Conservation (phyloP, 1,140 invertebrate species). For the Cylas formicarius region DNA sequence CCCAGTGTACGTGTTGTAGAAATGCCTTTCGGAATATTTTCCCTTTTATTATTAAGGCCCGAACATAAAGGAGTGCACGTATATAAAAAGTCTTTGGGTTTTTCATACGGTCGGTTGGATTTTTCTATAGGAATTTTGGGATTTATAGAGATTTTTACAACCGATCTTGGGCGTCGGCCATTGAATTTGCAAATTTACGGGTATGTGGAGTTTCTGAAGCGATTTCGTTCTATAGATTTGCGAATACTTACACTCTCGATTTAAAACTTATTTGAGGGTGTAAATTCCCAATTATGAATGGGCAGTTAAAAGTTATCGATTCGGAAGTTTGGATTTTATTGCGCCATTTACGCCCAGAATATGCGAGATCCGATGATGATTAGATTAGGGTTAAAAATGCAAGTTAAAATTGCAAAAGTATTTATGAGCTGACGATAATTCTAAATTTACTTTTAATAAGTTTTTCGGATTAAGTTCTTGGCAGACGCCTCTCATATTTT, state of each 20-base stretch:
- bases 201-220: conserved; percentile 24
- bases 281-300: conserved; percentile 26
- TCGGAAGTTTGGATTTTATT: too few species aligned
- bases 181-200: conserved; percentile 33
- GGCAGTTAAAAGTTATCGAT: conserved; percentile 14
- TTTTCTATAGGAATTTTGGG: conserved; percentile 23
- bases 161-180: conserved; percentile 19
- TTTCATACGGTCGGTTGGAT: conserved; percentile 18
- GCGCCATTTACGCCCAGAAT: too few species aligned
- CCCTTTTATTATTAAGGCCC: conserved; percentile 16
- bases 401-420: too few species aligned
- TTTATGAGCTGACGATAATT: too few species aligned
- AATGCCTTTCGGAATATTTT: conserved; percentile 25
- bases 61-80: conserved; percentile 26
- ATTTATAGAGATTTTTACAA: conserved; percentile 30
- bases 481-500: too few species aligned
- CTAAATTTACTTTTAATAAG: too few species aligned
- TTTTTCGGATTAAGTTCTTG: too few species aligned
- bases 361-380: too few species aligned
- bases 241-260: conserved; percentile 28
- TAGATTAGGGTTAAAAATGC: too few species aligned
- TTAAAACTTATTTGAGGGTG: conserved; percentile 32
- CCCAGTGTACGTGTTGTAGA: conserved; percentile 10
- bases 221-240: conserved; percentile 21
- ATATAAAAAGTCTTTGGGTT: conserved; percentile 16